Percentiles rank a stretch among this genome's conserved stretches.
These are phyloP conservation scores for Drosophila neocordata DNA, from an alignment of 1,140 invertebrate genomes.

Conservation along the genomic window DNA sequence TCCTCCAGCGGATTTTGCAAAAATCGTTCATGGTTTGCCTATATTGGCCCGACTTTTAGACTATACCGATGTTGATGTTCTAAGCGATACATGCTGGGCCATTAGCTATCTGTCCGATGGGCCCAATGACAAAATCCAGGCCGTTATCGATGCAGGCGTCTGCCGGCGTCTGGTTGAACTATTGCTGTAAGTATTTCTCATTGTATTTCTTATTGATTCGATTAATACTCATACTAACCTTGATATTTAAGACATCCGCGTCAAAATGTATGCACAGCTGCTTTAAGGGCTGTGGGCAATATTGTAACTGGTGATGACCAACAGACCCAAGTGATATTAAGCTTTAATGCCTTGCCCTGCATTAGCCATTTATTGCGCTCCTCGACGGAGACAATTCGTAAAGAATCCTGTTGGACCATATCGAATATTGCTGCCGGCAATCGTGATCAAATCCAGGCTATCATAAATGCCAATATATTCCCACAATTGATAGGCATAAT, in stretches of 20 bases:
- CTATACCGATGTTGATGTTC: slow-evolving; percentile 94
- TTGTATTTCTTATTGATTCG: background rate
- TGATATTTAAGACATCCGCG: slow-evolving; percentile 89
- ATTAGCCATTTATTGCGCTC: slow-evolving; percentile 91
- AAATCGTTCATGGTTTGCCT: slow-evolving; percentile 92
- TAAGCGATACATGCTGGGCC: slow-evolving; percentile 98
- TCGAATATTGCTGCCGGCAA: slow-evolving; percentile 99
- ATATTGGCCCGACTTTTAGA: slow-evolving; percentile 94
- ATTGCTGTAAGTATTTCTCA: slow-evolving; percentile 88
- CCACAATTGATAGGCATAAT: slow-evolving; percentile 96
- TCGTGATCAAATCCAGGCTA: slow-evolving; percentile 95
- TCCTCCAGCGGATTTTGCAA: slow-evolving; percentile 96
- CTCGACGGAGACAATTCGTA: slow-evolving; percentile 93
- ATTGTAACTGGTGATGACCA: slow-evolving; percentile 99
- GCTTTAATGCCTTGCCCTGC: slow-evolving; percentile 94
- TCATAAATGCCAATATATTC: slow-evolving; percentile 98
- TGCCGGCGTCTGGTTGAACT: slow-evolving; percentile 96
- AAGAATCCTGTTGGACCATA: slow-evolving; percentile 99
- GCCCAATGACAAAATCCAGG: slow-evolving; percentile 99
- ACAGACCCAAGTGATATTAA: slow-evolving; percentile 97
- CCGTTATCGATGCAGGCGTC: slow-evolving; percentile 98
- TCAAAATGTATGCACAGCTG: slow-evolving; percentile 96
- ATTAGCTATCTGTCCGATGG: slow-evolving; percentile 97
- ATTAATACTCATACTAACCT: background rate
- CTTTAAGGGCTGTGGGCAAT: slow-evolving; percentile 97